These are phyloP conservation scores for Sinohyriopsis cumingii DNA, from an alignment of 2,888 invertebrate genomes.

Conservation along the genomic window DNA sequence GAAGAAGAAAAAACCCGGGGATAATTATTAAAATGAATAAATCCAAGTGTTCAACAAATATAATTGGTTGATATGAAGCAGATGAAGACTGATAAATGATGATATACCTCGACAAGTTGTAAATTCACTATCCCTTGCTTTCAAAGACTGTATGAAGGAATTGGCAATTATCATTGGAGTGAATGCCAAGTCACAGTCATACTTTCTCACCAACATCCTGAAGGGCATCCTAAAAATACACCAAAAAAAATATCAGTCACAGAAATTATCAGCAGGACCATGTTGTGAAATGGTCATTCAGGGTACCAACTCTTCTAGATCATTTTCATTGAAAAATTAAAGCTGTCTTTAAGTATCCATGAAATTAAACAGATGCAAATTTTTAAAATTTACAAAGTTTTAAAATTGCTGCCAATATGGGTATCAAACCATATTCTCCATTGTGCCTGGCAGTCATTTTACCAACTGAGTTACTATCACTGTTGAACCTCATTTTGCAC, in stretches of 20 bases:
- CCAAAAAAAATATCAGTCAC: not conserved
- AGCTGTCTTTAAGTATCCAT: no score
- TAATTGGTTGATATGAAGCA: not conserved
- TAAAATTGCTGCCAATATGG: no score
- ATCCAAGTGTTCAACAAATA: not conserved
- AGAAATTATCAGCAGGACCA: no score
- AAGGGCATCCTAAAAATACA: constrained; percentile 80
- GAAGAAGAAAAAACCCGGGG: not conserved
- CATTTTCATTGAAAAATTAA: no score
- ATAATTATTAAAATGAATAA: not conserved
- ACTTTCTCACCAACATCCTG: constrained; percentile 82
- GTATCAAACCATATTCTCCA: no score
- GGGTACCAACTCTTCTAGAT: no score
- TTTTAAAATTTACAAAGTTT: no score
- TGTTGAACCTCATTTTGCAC: no score
- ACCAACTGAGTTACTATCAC: no score
- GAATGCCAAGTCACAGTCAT: constrained; percentile 90
- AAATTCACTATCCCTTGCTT: constrained; percentile 81
- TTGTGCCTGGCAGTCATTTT: no score
- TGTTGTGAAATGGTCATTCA: no score
- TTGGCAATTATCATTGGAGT: constrained; percentile 98
- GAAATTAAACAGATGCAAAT: no score
- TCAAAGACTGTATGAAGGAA: constrained; percentile 90
- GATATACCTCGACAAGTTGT: constrained; percentile 68
- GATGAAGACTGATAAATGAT: not conserved